Percentiles rank a stretch among this genome's conserved stretches.
Evolutionary conservation across 2,113 vertebrate genomes (phyloP).

Genomic region (Theristicus caerulescens): DNA sequence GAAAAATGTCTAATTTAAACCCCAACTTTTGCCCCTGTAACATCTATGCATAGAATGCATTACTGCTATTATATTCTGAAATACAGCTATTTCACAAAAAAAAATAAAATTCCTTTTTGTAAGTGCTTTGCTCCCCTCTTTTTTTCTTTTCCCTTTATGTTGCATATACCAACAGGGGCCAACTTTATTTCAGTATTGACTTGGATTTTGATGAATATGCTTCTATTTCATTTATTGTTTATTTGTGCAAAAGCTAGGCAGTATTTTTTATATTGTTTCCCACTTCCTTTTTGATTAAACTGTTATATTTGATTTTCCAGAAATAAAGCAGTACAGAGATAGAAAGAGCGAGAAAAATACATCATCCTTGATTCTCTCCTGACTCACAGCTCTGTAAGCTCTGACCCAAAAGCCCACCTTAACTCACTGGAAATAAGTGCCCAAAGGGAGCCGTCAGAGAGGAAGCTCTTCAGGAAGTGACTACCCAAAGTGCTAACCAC

Average conservation of each 20-base stretch:
- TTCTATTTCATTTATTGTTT: constrained; percentile 73
- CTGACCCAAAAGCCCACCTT: constrained; percentile 37
- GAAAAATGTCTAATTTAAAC: constrained; percentile 24
- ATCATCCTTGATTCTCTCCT: constrained; percentile 39
- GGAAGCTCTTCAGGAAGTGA: constrained; percentile 2
- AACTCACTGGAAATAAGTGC: constrained; percentile 22
- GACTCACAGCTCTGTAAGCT: constrained; percentile 20
- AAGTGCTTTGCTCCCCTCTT: background rate
- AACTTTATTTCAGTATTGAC: constrained; percentile 69
- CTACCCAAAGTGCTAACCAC: background rate
- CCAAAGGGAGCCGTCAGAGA: background rate
- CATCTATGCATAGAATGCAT: constrained; percentile 31
- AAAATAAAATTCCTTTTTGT: background rate
- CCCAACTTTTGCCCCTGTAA: background rate
- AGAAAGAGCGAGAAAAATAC: constrained; percentile 38
- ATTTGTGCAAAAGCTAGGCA: constrained; percentile 71
- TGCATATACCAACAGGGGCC: constrained; percentile 58
- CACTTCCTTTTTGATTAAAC: constrained; percentile 76
- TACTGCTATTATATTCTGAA: constrained; percentile 62
- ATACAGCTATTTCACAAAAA: constrained; percentile 44
- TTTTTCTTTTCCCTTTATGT: constrained; percentile 52
- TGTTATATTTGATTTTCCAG: constrained; percentile 74
- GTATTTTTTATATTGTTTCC: constrained; percentile 70
- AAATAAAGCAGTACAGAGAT: constrained; percentile 62
- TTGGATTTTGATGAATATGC: constrained; percentile 73